phyloP scores from a whole-genome alignment of 1,140 invertebrate species.

The Palaemon carinicauda region DNA sequence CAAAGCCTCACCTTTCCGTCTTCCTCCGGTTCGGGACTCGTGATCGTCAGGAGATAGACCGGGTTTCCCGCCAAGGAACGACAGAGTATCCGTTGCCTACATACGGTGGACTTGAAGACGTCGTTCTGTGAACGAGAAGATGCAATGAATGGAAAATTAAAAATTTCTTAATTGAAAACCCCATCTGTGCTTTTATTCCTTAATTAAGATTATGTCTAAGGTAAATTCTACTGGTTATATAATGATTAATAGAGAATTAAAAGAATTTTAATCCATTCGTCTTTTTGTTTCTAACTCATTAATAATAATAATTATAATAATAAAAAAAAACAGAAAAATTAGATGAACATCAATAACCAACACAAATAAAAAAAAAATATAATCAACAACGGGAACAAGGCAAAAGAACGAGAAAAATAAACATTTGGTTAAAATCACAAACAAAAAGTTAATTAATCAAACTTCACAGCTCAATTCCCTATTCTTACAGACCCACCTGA shows the following conservation, averaged over 20 bases:
- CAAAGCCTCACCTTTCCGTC: conserved; percentile 45
- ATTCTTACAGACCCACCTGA: conserved; percentile 63
- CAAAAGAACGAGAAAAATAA: no score
- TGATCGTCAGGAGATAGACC: conserved; percentile 92
- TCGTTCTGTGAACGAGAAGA: conserved; percentile 70
- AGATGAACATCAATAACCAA: not conserved
- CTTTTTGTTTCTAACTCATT: no score
- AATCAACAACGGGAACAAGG: no score
- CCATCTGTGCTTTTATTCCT: no score
- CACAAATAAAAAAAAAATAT: not conserved
- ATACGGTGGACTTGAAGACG: conserved; percentile 81
- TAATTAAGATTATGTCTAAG: no score
- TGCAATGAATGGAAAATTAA: not conserved
- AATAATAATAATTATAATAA: no score
- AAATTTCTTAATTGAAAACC: not conserved
- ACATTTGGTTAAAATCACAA: no score
- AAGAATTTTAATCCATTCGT: no score
- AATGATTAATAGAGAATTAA: no score
- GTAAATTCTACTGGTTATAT: no score
- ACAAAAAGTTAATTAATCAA: no score
- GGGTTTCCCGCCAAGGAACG: conserved; percentile 88
- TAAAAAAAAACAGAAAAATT: no score
- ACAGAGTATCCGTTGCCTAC: conserved; percentile 81
- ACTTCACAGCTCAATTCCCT: not conserved
- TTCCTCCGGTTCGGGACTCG: conserved; percentile 62